phyloP scores from a whole-genome alignment of 2,888 invertebrate species.

The Peribatodes rhomboidaria region DNA sequence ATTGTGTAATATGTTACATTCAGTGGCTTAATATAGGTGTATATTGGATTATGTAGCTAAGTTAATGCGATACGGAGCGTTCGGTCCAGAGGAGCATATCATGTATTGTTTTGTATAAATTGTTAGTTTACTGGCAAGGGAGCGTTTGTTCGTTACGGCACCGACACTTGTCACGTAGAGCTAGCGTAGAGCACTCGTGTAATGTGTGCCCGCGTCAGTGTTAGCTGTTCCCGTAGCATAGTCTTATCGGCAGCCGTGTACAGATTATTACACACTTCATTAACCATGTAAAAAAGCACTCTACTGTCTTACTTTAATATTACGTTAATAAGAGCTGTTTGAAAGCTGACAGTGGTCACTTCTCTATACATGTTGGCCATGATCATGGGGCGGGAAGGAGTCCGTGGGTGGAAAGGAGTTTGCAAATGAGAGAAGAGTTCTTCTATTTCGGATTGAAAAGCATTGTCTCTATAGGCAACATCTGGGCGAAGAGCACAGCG shows the following conservation, averaged over 20 bases:
- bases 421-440: too few relatives aligned
- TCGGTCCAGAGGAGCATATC: slow-evolving; percentile 71
- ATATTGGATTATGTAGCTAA: slow-evolving; percentile 69
- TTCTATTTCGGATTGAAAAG: too few relatives aligned
- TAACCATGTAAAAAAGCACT: too few relatives aligned
- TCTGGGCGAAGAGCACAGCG: too few relatives aligned
- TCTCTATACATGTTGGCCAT: too few relatives aligned
- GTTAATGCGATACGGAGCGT: slow-evolving; percentile 49
- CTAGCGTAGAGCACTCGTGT: slow-evolving; percentile 71
- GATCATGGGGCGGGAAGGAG: too few relatives aligned
- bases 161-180: slow-evolving; percentile 72
- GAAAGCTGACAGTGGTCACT: too few relatives aligned
- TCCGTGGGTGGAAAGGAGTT: too few relatives aligned
- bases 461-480: too few relatives aligned
- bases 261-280: neutral
- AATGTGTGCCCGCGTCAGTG: slow-evolving; percentile 70
- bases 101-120: slow-evolving; percentile 71
- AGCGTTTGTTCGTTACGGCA: slow-evolving; percentile 71
- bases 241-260: slow-evolving; percentile 39
- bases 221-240: slow-evolving; percentile 80
- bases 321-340: too few relatives aligned
- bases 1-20: slow-evolving; percentile 72
- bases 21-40: slow-evolving; percentile 76
- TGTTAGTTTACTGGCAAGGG: slow-evolving; percentile 61
- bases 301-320: too few relatives aligned